These are phyloP conservation scores for Gastrophryne carolinensis DNA, from an alignment of 2,797 vertebrate species.

Conservation along the genomic window DNA sequence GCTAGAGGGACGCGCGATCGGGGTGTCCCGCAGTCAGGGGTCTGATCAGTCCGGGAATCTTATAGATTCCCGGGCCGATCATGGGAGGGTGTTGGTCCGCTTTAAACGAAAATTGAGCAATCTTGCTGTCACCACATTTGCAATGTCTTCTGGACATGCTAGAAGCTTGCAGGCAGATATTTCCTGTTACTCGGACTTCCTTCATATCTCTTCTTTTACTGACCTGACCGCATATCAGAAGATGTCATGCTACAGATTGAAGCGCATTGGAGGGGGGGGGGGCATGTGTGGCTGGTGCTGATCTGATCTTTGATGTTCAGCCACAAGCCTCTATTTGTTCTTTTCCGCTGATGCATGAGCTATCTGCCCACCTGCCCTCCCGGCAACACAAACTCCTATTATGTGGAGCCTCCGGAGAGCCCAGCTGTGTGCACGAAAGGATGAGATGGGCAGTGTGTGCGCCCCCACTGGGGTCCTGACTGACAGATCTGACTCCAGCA, in stretches of 20 bases:
- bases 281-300: background rate
- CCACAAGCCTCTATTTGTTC: conserved; percentile 28
- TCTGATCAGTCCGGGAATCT: too few species aligned
- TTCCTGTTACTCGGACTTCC: too few species aligned
- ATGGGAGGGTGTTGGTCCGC: too few species aligned
- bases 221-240: background rate
- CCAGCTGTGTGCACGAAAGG: background rate
- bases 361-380: conserved; percentile 20
- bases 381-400: conserved; percentile 30
- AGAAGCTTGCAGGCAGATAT: too few species aligned
- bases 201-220: too few species aligned
- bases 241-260: background rate
- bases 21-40: too few species aligned
- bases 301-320: conserved; percentile 19
- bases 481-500: background rate
- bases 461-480: background rate
- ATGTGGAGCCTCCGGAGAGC: background rate
- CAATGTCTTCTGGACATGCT: too few species aligned
- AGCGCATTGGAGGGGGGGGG: background rate
- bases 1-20: too few species aligned
- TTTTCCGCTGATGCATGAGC: background rate
- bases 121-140: too few species aligned
- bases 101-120: too few species aligned
- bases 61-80: too few species aligned
- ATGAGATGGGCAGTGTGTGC: background rate